A percentile compares a stretch with the other conserved stretches of the same genome.
Conservation (phyloP, 2,888 invertebrate species). For the Drosophila limbata region DNA sequence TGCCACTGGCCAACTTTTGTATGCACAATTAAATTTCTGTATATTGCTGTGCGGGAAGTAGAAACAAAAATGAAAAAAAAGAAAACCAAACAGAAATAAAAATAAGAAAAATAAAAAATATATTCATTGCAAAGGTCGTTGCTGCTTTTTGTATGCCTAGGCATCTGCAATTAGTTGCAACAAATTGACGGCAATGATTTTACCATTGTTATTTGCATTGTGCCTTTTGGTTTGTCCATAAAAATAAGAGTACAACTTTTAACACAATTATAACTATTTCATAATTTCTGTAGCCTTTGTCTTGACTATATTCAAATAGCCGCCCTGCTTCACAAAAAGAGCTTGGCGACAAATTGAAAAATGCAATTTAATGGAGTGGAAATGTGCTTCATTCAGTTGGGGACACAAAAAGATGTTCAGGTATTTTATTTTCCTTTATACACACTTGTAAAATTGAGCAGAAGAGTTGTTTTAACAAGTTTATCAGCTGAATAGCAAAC, state of each 20-base stretch:
- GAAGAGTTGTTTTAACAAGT: not conserved
- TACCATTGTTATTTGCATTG: conserved; percentile 30
- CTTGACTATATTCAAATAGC: not conserved
- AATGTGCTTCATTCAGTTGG: not conserved
- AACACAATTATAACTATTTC: conserved; percentile 47
- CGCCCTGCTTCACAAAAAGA: not conserved
- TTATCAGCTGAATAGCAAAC: too few relatives aligned
- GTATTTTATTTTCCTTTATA: not conserved
- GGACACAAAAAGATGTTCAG: not conserved
- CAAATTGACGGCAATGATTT: conserved; percentile 67
- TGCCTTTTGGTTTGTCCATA: conserved; percentile 15
- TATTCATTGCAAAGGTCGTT: conserved; percentile 55
- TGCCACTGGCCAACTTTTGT: conserved; percentile 64
- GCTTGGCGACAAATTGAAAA: not conserved
- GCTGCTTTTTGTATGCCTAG: conserved; percentile 53
- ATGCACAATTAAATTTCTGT: conserved; percentile 69
- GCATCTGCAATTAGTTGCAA: conserved; percentile 70
- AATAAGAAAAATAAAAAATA: conserved; percentile 29
- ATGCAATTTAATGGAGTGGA: conserved; percentile 9
- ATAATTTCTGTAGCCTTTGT: conserved; percentile 31
- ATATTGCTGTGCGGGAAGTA: conserved; percentile 14
- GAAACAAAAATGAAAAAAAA: conserved; percentile 20
- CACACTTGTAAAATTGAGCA: not conserved
- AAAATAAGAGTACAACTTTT: conserved; percentile 38
- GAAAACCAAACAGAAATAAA: conserved; percentile 22